phyloP scores from a whole-genome alignment of 2,888 invertebrate genomes.

The Lamellibrachia satsuma region DNA sequence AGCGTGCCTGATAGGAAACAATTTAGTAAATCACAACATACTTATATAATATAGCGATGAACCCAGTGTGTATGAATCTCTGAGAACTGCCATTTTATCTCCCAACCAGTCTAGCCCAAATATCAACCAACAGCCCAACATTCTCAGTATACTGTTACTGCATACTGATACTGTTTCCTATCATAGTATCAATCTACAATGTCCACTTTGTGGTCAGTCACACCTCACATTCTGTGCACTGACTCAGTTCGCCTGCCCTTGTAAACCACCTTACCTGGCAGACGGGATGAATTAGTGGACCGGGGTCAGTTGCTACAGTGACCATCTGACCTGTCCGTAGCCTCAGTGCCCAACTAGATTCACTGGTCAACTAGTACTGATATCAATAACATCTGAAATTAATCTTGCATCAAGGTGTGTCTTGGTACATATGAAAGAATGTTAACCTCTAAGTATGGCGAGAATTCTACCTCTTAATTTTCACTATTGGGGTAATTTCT shows the following conservation, averaged over 20 bases:
- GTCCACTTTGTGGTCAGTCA: background rate
- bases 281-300: background rate
- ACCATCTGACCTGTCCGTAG: background rate
- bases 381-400: background rate
- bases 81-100: background rate
- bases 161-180: background rate
- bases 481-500: background rate
- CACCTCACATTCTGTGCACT: background rate
- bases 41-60: no score
- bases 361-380: background rate
- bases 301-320: background rate
- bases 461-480: background rate
- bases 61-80: no score
- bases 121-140: background rate
- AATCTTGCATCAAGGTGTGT: background rate
- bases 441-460: background rate
- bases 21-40: no score
- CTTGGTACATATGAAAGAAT: background rate
- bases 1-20: no score
- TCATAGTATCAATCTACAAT: background rate
- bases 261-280: conserved; percentile 13
- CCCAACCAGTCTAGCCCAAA: background rate
- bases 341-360: background rate
- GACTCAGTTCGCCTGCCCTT: background rate
- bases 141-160: background rate